These are phyloP conservation scores for Pluvialis apricaria DNA, from an alignment of 2,113 vertebrate species.

Conservation along the genomic window DNA sequence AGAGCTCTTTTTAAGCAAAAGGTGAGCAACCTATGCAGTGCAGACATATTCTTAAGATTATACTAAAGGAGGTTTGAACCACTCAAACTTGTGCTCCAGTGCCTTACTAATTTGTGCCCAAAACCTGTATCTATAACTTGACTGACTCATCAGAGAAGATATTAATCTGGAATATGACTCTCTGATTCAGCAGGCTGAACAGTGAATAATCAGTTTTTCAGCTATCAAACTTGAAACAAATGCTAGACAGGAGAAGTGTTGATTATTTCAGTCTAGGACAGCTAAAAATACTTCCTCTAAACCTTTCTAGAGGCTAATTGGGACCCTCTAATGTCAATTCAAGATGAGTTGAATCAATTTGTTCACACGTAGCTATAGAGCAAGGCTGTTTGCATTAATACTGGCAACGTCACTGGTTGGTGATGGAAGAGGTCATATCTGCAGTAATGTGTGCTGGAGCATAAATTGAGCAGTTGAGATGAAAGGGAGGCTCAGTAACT, in stretches of 20 bases:
- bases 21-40: neutral
- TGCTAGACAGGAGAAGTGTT: neutral
- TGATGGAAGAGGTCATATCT: slow-evolving; percentile 33
- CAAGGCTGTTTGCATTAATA: neutral
- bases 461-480: slow-evolving; percentile 13
- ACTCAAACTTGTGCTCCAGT: neutral
- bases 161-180: neutral
- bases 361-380: neutral
- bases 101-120: neutral
- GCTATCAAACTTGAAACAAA: neutral
- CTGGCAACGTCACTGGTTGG: neutral
- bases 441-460: slow-evolving; percentile 49
- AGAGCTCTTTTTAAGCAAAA: neutral
- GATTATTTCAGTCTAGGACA: neutral
- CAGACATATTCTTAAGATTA: neutral
- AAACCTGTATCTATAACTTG: neutral
- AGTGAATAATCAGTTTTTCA: neutral
- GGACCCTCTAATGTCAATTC: neutral
- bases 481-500: neutral
- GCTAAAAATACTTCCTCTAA: neutral
- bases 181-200: neutral
- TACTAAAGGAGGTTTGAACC: neutral
- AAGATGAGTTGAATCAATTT: slow-evolving; percentile 16
- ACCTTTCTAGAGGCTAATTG: neutral
- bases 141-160: neutral